Evolutionary conservation across 1,140 invertebrate genomes (phyloP), one percentile per base, ranked within the genome.

Genomic region (Drosophila sp.): DNA sequence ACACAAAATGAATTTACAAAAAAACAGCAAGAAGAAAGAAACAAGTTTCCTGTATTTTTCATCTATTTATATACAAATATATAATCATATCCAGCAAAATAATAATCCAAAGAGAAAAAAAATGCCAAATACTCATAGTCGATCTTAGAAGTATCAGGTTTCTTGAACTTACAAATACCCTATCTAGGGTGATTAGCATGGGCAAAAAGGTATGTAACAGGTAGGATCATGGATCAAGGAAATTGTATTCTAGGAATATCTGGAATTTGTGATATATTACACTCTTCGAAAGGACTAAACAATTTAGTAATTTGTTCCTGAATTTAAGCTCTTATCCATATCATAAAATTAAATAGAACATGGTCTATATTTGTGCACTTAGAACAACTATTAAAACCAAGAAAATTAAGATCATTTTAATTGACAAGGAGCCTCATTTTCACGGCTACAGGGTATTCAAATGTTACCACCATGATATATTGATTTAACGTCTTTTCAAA

Each of bases 41-140:
- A 82, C 84, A 73, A 63, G 80, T 87, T 87, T 80, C 72, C 79
- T 82, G 71, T 66, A 58, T 62, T 63, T 44, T 61, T 61, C 38
- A 38, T 61, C 38, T 29, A 44, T 61, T 61, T 41, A n/a, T 60
- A 35, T 25, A 33, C 23, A 23, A 41, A 60, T 25, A 60, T 25
- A 60, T 27, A 33, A 40, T 25, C 23, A 44, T 17, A 30, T 44
- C 5, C 2, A 50, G 25, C 44, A 47, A 47, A 23, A 47, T 23
- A 47, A 47, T 1, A 47, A 17, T 17, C 17, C 17, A 47, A 47
- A 25, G 25, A 47, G 10, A 50, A 8, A 27, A 27, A 27, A 50
- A 50, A 50, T 50, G 44, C 23, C 44, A 50, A 50, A 50, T 50
- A 38, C 35, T 38, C 11, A 2, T 3, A 2, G 17, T 41, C n/a